Conservation (phyloP, 2,113 vertebrate genomes). For the Cromileptes altivelis region DNA sequence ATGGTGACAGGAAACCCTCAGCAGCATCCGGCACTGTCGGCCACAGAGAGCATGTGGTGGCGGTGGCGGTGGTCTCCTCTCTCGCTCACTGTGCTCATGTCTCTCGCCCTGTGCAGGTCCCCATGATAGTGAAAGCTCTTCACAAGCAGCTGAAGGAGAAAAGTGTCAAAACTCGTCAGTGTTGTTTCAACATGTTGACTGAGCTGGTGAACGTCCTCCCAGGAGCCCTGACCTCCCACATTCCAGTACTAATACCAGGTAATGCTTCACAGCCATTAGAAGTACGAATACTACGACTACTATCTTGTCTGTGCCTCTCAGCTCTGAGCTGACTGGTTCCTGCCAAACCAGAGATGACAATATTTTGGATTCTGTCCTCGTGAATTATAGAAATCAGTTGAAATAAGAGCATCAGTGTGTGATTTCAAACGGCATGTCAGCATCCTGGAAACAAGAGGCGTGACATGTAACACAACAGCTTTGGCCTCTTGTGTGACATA, state of each 20-base stretch:
- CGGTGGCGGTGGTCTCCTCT: not conserved
- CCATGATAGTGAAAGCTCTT: conserved; percentile 97
- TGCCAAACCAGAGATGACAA: too few species aligned
- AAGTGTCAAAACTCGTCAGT: conserved; percentile 98
- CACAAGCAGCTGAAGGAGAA: conserved; percentile 99
- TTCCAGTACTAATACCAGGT: conserved; percentile 98
- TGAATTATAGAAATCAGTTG: too few species aligned
- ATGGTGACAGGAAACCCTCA: conserved; percentile 29
- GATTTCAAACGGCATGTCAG: too few species aligned
- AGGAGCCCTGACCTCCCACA: conserved; percentile 94
- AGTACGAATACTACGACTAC: conserved; percentile 8
- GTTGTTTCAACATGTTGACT: conserved; percentile 99
- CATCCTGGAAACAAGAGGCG: too few species aligned
- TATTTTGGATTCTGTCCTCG: too few species aligned
- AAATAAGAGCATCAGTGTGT: too few species aligned
- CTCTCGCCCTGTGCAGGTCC: conserved; percentile 85
- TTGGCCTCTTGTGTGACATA: too few species aligned
- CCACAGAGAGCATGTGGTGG: not conserved
- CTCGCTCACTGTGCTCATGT: not conserved
- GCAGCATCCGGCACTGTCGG: conserved; percentile 10
- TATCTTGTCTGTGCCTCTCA: too few species aligned
- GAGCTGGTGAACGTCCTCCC: conserved; percentile 97
- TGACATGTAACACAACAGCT: too few species aligned
- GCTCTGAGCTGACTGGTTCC: too few species aligned
- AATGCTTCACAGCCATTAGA: conserved; percentile 31